These are phyloP conservation scores for Galbula dea DNA, from an alignment of 2,113 vertebrate genomes.

Conservation along the genomic window DNA sequence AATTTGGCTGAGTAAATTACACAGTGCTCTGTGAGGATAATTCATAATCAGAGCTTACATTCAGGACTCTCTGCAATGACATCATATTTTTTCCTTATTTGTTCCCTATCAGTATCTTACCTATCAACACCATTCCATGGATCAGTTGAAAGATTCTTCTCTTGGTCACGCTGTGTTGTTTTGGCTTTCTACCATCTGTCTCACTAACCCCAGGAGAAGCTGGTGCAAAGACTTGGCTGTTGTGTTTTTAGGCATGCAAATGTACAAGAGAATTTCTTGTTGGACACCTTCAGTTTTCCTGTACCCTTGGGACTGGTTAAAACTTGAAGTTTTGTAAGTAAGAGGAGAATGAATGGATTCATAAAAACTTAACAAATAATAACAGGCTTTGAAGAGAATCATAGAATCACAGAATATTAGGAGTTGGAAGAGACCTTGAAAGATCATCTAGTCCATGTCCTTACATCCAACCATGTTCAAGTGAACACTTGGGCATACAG, in stretches of 20 bases:
- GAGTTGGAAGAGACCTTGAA: no score
- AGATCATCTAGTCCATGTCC: no score
- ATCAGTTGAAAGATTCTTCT: not conserved
- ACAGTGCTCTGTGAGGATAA: not conserved
- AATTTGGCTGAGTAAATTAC: slow-evolving; percentile 8
- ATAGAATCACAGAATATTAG: no score
- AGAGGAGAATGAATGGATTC: not conserved
- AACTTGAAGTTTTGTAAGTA: not conserved
- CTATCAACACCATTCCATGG: not conserved
- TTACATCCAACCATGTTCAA: not conserved
- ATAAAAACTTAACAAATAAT: not conserved
- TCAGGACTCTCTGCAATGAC: not conserved
- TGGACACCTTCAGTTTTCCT: not conserved
- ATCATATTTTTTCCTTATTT: not conserved
- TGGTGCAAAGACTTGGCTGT: not conserved
- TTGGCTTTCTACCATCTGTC: not conserved
- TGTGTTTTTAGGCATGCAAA: not conserved
- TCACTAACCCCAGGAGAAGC: not conserved
- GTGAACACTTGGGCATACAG: not conserved
- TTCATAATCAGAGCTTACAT: not conserved
- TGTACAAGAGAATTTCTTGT: not conserved
- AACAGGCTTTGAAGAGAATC: not conserved
- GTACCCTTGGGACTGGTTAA: not conserved
- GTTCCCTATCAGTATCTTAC: not conserved
- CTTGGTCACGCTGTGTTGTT: not conserved